Base-by-base conservation (phyloP, 2,797 vertebrate species). In the Sternarchorhynchus goeldii region DNA sequence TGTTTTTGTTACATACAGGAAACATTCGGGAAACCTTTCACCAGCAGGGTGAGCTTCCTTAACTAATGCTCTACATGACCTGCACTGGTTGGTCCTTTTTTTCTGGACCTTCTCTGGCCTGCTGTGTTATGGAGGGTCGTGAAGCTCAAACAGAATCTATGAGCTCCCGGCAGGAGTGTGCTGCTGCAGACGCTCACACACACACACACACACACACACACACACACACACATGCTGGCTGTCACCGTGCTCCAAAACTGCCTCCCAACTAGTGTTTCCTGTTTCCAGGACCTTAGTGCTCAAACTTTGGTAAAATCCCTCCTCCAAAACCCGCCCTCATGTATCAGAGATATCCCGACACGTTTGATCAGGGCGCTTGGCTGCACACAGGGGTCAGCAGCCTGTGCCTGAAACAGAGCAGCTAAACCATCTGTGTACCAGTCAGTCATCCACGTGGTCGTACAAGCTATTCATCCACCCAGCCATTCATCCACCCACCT, bases 351-450 rank as follows among this genome's bases (percentile, higher is more conserved):
- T 80, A 86, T 73, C 83, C 84, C 82, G 84, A 81, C 78, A 85
- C 83, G 81, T 81, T 56, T 58, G 71, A 70, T 75, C 76, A 83
- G 66, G 66, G 55, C 80, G 82, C 66, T 80, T 83, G 76, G 82
- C 79, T 84, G 81, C 85, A 86, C 18, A 70, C 81, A 86, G 84
- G 83, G 88, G 86, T 88, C 88, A 88, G 84, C 85, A 82, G 29
- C 83, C 74, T 81, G 53, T 64, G 80, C 74, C 78, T 84, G 84
- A 75, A 56, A 67, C 80, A 79, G 57, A 75, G 68, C 60, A 69
- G 72, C 82, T 16, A 50, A 2, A 50, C 8, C 45, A 14, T 12
- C 45, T 50, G 45, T 50, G 39, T 3, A 10, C 1, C 10, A 6
- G 0, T 41, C 39, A 41, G 1, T 6, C 39, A 41, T 6, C 39